phyloP scores from a whole-genome alignment of 92 coral and sea anemone species.

The Siderastrea radians region DNA sequence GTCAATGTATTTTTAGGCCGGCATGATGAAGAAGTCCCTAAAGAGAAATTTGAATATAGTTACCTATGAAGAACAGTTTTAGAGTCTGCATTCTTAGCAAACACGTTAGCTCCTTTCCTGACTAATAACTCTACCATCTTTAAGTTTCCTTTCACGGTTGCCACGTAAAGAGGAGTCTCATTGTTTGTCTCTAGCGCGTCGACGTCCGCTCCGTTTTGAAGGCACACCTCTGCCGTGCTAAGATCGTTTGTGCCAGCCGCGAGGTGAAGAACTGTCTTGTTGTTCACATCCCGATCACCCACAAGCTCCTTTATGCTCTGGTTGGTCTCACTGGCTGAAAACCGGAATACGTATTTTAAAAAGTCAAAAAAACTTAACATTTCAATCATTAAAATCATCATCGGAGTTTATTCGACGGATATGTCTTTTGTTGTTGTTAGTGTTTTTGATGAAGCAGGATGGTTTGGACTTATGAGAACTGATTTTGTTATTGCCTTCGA shows the following conservation, averaged over 20 bases:
- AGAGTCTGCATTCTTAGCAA: conserved; percentile 59
- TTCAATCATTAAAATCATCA: too few relatives aligned
- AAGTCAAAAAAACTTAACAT: background rate
- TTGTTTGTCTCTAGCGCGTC: conserved; percentile 57
- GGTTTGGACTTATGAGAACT: too few relatives aligned
- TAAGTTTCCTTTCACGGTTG: conserved; percentile 79
- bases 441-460: too few relatives aligned
- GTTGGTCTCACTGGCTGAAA: conserved; percentile 1
- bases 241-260: conserved; percentile 72
- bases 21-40: too few relatives aligned
- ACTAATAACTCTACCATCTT: conserved; percentile 69
- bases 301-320: conserved; percentile 29
- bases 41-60: background rate
- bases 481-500: too few relatives aligned
- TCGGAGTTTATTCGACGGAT: too few relatives aligned
- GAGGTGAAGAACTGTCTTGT: conserved; percentile 76
- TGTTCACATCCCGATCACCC: conserved; percentile 50
- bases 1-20: too few relatives aligned
- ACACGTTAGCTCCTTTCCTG: conserved; percentile 60
- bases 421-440: too few relatives aligned
- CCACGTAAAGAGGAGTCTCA: conserved; percentile 79
- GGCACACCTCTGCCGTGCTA: conserved; percentile 66
- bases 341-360: background rate
- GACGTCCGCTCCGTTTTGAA: conserved; percentile 65
- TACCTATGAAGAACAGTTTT: conserved; percentile 83